A percentile compares a stretch with the other conserved stretches of the same genome.
phyloP scores from a whole-genome alignment of 2,113 vertebrate species.

The Gorilla gorilla region DNA sequence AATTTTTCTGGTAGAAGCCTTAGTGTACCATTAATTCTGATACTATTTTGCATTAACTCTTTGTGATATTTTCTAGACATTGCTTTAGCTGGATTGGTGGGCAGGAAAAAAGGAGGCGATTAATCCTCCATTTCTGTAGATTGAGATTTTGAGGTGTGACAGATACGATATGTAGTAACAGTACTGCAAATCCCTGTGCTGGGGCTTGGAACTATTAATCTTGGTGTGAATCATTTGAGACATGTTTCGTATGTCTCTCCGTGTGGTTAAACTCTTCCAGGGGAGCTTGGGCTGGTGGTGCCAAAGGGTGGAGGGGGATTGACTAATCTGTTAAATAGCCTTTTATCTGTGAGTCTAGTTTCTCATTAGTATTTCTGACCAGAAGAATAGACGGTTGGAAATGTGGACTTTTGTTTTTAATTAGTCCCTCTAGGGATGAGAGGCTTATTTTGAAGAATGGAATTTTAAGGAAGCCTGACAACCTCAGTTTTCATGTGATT shows the following conservation, averaged over 20 bases:
- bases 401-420: constrained; percentile 70
- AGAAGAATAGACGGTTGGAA: constrained; percentile 40
- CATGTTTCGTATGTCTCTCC: not conserved
- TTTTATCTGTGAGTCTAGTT: constrained; percentile 67
- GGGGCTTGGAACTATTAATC: not conserved
- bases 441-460: constrained; percentile 72
- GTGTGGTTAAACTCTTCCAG: constrained; percentile 21
- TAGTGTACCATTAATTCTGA: not conserved
- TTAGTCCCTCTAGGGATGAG: constrained; percentile 71
- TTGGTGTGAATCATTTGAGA: constrained; percentile 44
- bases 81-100: constrained; percentile 5
- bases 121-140: not conserved
- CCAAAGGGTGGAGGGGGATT: constrained; percentile 52
- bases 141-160: constrained; percentile 25
- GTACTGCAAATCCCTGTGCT: not conserved
- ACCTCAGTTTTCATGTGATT: constrained; percentile 68
- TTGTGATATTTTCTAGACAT: not conserved
- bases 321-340: constrained; percentile 64
- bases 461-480: constrained; percentile 77
- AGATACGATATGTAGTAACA: not conserved
- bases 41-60: not conserved
- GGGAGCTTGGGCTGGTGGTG: not conserved
- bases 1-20: not conserved
- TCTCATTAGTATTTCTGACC: constrained; percentile 65
- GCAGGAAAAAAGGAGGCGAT: not conserved